phyloP scores from a whole-genome alignment of 2,888 invertebrate genomes.

The Poecilus cupreus region DNA sequence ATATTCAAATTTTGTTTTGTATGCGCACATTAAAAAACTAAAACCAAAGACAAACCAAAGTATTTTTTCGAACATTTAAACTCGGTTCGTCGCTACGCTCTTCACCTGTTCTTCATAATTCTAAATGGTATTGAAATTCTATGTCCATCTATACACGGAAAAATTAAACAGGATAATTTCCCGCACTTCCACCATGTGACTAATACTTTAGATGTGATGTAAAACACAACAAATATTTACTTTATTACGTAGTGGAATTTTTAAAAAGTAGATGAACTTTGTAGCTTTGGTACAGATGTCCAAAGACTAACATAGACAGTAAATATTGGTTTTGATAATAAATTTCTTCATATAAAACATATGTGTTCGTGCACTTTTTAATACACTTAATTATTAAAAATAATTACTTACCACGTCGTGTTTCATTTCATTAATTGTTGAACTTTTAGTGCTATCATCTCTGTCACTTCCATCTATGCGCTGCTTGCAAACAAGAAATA shows the following conservation, averaged over 20 bases:
- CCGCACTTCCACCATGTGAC: too few relatives aligned
- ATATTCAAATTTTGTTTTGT: too few relatives aligned
- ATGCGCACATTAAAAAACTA: too few relatives aligned
- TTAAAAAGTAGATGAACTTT: neutral
- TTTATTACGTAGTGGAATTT: neutral
- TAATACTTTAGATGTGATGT: too few relatives aligned
- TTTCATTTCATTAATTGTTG: slow-evolving; percentile 26
- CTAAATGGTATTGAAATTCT: too few relatives aligned
- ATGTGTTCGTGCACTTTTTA: neutral
- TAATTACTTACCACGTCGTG: slow-evolving; percentile 31
- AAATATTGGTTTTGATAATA: slow-evolving; percentile 3
- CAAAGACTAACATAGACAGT: neutral
- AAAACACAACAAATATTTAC: neutral
- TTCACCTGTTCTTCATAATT: too few relatives aligned
- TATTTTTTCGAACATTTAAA: too few relatives aligned
- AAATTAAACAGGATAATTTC: too few relatives aligned
- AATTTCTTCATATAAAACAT: neutral
- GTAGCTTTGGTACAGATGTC: neutral
- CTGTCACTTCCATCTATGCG: slow-evolving; percentile 27
- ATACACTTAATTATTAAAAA: neutral
- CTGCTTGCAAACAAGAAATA: slow-evolving; percentile 36
- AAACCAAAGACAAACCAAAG: too few relatives aligned
- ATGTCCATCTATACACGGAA: too few relatives aligned
- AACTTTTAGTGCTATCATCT: slow-evolving; percentile 46
- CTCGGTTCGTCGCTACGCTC: too few relatives aligned